Base-by-base conservation (phyloP, 1,140 invertebrate genomes). In the Holotrichia oblita region DNA sequence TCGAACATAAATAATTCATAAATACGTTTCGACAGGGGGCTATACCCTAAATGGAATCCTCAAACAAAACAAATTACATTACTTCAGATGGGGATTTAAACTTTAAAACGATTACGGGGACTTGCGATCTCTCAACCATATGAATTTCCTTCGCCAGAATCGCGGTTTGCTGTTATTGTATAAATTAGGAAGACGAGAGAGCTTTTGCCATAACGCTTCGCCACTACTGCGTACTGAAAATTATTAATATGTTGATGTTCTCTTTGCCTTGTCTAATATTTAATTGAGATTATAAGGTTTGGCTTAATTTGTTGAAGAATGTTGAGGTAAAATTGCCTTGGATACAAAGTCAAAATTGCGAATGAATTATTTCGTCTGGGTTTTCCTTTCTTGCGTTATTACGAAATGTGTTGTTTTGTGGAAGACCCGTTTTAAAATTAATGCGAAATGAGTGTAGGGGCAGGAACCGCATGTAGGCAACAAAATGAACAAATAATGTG, bases 21-120 rank as follows among this genome's bases (percentile, higher is more conserved):
- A 69, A 69, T 69, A 69, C 61, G 61, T 34, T 69, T 69, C 61
- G 61, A 69, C 61, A 7, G 61, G 59, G 10, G 24, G 24, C 61
- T 69, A 24, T n/a, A 12, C 61, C 8, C 22, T 27, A 69, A 69
- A 69, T 20, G 61, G 22, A 34, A 69, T 69, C 61, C 61, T 69
- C 61, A 69, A 69, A 69, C 61, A 69, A 69, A 69, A 69, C 61
- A 69, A 69, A 69, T 69, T 69, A 69, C 61, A 69, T 69, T 69
- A 69, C 61, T 69, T 69, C 61, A 22, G 61, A 69, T 69, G 8
- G 22, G 24, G 61, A 69, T 69, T 69, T 69, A 69, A 69, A 69
- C 61, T 69, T 69, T 69, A 22, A 27, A 34, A 69, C 61, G 61
- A 69, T 69, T 69, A 69, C 17, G 1, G 17, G 22, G 61, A 69